Conservation (phyloP, 2,113 vertebrate species). For the Oxyura jamaicensis region DNA sequence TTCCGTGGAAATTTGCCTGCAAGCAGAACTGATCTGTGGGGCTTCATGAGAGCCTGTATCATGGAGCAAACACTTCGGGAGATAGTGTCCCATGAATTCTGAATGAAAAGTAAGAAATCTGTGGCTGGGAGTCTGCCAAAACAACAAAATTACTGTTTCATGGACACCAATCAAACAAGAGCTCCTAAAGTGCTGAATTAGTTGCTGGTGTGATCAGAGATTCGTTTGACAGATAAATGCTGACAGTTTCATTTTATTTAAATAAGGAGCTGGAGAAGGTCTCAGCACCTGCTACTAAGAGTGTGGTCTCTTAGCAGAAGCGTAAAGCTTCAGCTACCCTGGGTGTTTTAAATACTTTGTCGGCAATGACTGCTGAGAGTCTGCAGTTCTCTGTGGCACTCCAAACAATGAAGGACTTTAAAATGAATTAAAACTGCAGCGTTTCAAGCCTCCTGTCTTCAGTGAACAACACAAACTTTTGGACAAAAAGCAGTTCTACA, state of each 20-base stretch:
- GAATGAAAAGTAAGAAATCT: background rate
- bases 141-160: fast-evolving
- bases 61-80: background rate
- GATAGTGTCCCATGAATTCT: background rate
- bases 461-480: background rate
- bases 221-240: background rate
- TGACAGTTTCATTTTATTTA: background rate
- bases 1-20: background rate
- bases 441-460: background rate
- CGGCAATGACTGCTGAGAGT: background rate
- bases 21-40: background rate
- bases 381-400: background rate
- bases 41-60: background rate
- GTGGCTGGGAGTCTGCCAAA: background rate
- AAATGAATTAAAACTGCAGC: background rate
- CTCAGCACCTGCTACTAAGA: background rate
- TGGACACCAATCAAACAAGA: background rate
- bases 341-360: background rate
- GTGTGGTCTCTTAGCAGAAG: background rate
- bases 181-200: background rate
- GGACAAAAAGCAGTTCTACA: background rate
- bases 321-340: background rate
- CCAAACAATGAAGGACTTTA: background rate
- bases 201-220: background rate
- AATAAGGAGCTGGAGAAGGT: background rate